phyloP scores from a whole-genome alignment of 2,797 vertebrate species.

The Denticeps clupeoides region DNA sequence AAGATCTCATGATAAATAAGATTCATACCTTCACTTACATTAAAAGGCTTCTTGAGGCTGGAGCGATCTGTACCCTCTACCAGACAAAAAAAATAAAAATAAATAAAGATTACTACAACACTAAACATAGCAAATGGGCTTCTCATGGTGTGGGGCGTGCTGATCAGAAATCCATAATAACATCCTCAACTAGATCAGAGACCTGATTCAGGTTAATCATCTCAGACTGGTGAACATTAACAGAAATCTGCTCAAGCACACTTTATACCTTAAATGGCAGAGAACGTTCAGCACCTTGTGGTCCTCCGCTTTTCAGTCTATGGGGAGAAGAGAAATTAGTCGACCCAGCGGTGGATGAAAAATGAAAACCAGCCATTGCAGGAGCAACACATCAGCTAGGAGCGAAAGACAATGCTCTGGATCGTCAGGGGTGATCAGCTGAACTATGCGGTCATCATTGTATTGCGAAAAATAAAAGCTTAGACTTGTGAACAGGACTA shows the following conservation, averaged over 20 bases:
- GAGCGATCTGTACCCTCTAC: not conserved
- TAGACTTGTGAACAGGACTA: not conserved
- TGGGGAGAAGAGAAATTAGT: no score
- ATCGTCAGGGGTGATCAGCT: conserved; percentile 63
- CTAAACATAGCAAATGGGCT: no score
- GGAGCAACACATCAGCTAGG: conserved; percentile 69
- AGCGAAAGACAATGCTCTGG: conserved; percentile 60
- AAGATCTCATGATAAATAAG: not conserved
- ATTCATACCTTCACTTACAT: not conserved
- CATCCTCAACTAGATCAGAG: conserved; percentile 64
- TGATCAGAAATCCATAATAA: conserved; percentile 43
- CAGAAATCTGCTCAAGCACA: not conserved
- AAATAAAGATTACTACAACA: fast-evolving
- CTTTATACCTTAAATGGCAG: no score
- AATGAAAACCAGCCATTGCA: fast-evolving
- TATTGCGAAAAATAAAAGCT: conserved; percentile 17
- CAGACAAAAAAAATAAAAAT: not conserved
- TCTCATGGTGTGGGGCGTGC: no score
- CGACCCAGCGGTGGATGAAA: fast-evolving
- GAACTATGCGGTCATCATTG: conserved; percentile 79
- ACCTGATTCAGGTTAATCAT: conserved; percentile 70
- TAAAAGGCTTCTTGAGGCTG: not conserved
- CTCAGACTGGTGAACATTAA: conserved; percentile 15
- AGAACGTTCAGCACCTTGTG: not conserved
- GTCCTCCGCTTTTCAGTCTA: not conserved